Percentiles rank a stretch among this genome's conserved stretches.
These are phyloP conservation scores for Pantherophis guttatus DNA, from an alignment of 2,113 vertebrate species.

Conservation along the genomic window DNA sequence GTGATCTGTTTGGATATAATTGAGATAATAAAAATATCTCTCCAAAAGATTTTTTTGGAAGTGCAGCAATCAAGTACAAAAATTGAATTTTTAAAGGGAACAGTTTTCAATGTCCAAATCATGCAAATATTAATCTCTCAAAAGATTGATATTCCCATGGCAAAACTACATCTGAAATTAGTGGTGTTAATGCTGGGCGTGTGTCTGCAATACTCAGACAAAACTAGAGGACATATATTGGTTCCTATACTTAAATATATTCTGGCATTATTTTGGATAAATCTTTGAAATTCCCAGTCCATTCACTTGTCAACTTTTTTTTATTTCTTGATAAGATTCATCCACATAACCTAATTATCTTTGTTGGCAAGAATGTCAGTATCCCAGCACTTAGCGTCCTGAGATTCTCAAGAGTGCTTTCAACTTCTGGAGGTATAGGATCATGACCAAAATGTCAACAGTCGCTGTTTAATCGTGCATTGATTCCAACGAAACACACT, in stretches of 20 bases:
- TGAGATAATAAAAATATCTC: not conserved
- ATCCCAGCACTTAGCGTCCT: not conserved
- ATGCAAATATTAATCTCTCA: not conserved
- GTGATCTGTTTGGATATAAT: not conserved
- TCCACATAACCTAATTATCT: not conserved
- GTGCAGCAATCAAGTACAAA: not conserved
- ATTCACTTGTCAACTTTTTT: not conserved
- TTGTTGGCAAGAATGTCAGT: not conserved
- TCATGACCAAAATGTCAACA: not conserved
- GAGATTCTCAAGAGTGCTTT: not conserved
- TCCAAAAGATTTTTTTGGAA: not conserved
- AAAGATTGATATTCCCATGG: not conserved
- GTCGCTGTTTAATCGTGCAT: not conserved
- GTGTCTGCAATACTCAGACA: not conserved
- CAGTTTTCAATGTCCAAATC: not conserved
- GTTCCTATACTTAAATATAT: not conserved
- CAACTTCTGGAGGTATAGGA: not conserved
- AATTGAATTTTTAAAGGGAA: not conserved
- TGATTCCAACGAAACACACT: not conserved
- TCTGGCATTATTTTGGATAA: not conserved
- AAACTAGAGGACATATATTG: not conserved
- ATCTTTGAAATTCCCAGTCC: not conserved
- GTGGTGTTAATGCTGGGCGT: not conserved
- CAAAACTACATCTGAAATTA: not conserved
- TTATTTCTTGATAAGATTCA: not conserved